Percentiles rank a stretch among this genome's conserved stretches.
phyloP scores from a whole-genome alignment of 2,113 vertebrate species.

The Gymnobelideus leadbeateri region DNA sequence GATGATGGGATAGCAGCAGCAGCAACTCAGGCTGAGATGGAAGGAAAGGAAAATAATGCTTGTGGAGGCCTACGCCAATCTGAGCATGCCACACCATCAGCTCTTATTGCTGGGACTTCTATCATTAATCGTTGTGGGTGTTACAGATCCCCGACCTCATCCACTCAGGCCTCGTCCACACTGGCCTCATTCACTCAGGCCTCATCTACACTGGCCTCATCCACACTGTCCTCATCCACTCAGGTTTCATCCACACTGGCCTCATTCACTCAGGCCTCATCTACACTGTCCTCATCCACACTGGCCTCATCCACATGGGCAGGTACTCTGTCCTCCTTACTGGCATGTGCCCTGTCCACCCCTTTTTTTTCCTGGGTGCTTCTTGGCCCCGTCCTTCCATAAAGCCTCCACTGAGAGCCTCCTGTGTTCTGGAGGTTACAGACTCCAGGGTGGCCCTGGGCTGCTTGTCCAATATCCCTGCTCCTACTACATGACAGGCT shows the following conservation, averaged over 20 bases:
- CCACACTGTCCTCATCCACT: no score
- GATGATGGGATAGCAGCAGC: background rate
- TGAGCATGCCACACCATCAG: no score
- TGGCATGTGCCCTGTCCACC: background rate
- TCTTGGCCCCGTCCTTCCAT: background rate
- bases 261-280: no score
- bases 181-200: no score
- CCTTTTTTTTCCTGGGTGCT: background rate
- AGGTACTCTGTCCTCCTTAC: background rate
- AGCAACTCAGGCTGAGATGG: background rate
- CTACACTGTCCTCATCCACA: no score
- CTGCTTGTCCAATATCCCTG: background rate
- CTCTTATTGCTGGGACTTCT: background rate
- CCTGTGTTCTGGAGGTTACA: background rate
- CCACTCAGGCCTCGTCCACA: no score
- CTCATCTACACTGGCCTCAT: no score
- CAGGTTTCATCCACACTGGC: no score
- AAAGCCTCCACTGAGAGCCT: background rate
- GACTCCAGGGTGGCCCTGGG: background rate
- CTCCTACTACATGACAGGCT: background rate
- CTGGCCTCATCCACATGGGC: background rate
- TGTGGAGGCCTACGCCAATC: no score
- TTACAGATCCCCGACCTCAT: background rate
- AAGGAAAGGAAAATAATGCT: background rate
- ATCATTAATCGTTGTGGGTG: background rate